Percentiles rank a stretch among this genome's conserved stretches.
phyloP scores from a whole-genome alignment of 2,888 invertebrate species.

The Diplolepis rosae region DNA sequence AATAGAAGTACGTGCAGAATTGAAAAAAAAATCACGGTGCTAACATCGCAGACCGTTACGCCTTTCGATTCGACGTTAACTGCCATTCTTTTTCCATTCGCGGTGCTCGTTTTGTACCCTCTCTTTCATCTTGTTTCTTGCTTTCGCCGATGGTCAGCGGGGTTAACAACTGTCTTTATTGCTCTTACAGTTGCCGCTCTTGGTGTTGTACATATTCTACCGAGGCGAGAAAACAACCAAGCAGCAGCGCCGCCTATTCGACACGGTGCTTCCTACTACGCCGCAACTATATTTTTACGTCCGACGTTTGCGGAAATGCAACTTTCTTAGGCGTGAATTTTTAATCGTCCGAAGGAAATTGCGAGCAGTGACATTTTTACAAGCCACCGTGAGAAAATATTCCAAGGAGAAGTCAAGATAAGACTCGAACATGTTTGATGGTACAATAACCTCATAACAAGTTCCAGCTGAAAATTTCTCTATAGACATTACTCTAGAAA shows the following conservation, averaged over 20 bases:
- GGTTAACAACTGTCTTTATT: slow-evolving; percentile 39
- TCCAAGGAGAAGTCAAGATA: not conserved
- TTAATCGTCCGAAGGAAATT: not conserved
- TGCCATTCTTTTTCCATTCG: slow-evolving; percentile 41
- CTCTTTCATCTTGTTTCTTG: slow-evolving; percentile 37
- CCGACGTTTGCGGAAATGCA: slow-evolving; percentile 31
- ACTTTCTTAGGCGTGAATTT: not conserved
- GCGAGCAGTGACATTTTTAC: not conserved
- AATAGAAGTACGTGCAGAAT: slow-evolving; percentile 29
- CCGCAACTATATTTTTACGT: slow-evolving; percentile 42
- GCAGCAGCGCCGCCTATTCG: slow-evolving; percentile 48
- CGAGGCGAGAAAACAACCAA: slow-evolving; percentile 51
- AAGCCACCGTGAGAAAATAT: not conserved
- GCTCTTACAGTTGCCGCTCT: slow-evolving; percentile 39
- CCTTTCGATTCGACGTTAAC: slow-evolving; percentile 48
- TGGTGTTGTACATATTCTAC: slow-evolving; percentile 38
- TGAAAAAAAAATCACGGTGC: slow-evolving; percentile 19
- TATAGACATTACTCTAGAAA: too few relatives aligned
- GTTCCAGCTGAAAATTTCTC: too few relatives aligned
- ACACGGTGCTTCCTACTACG: slow-evolving; percentile 55
- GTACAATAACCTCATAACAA: too few relatives aligned
- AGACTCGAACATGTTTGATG: not conserved
- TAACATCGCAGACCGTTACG: slow-evolving; percentile 44
- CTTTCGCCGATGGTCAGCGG: slow-evolving; percentile 34
- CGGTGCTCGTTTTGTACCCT: slow-evolving; percentile 31